Evolutionary conservation across 2,113 vertebrate genomes (phyloP), one percentile per base, ranked within the genome.

Genomic region (Colius striatus): DNA sequence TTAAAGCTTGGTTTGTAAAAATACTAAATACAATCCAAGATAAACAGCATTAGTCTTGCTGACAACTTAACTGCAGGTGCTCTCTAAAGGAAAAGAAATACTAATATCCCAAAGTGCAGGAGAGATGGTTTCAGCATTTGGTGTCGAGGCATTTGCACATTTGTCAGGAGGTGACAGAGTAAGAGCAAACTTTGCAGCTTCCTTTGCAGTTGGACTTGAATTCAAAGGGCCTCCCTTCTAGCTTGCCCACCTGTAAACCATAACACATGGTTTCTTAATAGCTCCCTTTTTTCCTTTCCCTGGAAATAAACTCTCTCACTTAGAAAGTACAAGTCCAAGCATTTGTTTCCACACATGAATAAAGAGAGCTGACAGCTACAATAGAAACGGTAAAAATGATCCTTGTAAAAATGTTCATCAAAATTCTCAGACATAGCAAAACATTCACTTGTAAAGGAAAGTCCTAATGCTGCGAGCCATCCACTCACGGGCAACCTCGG

Each of bases 351-450:
- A 94, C 95, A 90, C 77, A 76, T 87, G 86, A 92, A 70, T 87
- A 95, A 83, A 94, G 95, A 95, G 74, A 92, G 87, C 84, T 92
- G 95, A 96, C 80, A 97, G 92, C 87, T 92, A 97, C 93, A 84
- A 95, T 97, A 98, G 73, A 98, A 98, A 98, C 55, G 2, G 95
- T 97, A 97, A 96, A 98, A 98, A 98, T 92, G 74, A 92, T 94
- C 96, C 92, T 96, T 78, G 84, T 97, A 98, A 98, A 98, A 98
- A 96, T 72, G 84, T 82, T 95, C 94, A 97, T 97, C 94, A 97
- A 97, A 98, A 96, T 95, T 97, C 94, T 96, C 95, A 95, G 96
- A 97, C 67, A 55, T 95, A 98, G 95, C 90, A 98, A 98, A 98
- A 97, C 95, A 90, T 96, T 97, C 84, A 80, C 96, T 97, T 96